Base-by-base conservation (phyloP, 2,888 invertebrate genomes). In the Blastobasis adustella region DNA sequence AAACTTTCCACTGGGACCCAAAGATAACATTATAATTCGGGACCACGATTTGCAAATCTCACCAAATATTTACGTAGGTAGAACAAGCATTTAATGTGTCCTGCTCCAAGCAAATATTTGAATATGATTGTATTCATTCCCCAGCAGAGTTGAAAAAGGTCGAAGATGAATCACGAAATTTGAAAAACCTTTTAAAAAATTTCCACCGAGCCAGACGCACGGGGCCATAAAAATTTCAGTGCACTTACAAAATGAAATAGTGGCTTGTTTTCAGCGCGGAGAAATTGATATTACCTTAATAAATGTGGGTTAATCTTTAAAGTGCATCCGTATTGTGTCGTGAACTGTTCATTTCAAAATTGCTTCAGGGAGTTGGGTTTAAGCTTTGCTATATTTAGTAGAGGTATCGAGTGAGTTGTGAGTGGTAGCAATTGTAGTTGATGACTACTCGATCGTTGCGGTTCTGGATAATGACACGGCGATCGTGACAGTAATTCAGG, bases 171-270 rank as follows among this genome's bases (percentile, higher is more conserved):
- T 73, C 72, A 69, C 67, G 64, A 74, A 76, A 76, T 73, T 74
- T 73, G 61, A 73, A 79, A 77, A 78, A 71, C 69, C 71, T 72
- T 79, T 77, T 74, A 71, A 73, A 76, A 79, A 74, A 70, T 69
- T 74, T 72, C 69, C 66, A 65, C 66, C 59, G 59, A 65, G 66
- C 63, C 71, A 72, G 72, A 74, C 68, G 69, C 58, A 72, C 68
- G 65, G 63, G 71, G 68, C 73, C 73, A 73, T 81, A 76, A 81
- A 81, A 76, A 62, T 73, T 80, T 82, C 76, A 79, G 66, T 69
- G 69, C 67, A 71, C 69, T 73, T 70, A 66, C 69, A 63, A 77
- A 77, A 78, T 79, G 74, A 77, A 72, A 76, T 76, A 76, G 69
- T 69, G 70, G 68, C 69, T 68, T 74, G 71, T 71, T 76, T 73